A percentile compares a stretch with the other conserved stretches of the same genome.
phyloP scores from a whole-genome alignment of 2,888 invertebrate genomes.

The Priapulus caudatus region DNA sequence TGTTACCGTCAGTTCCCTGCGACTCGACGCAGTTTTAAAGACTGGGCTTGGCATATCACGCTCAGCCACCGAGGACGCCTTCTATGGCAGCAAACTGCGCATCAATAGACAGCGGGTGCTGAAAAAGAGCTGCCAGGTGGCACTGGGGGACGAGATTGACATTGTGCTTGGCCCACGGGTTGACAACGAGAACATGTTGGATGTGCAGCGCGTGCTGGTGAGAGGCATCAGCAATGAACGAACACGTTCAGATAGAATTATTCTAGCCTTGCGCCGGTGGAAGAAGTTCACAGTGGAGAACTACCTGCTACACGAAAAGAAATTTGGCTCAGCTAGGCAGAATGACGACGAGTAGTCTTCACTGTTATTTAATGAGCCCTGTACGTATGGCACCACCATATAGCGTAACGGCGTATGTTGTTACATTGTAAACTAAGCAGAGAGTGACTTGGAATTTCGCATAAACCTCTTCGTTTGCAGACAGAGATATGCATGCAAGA shows the following conservation, averaged over 20 bases:
- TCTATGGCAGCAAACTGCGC: constrained; percentile 67
- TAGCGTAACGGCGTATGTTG: too few relatives aligned
- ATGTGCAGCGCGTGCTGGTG: constrained; percentile 24
- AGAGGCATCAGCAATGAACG: neutral
- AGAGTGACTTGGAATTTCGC: too few relatives aligned
- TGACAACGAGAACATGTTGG: constrained; percentile 54
- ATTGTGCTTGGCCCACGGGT: constrained; percentile 54
- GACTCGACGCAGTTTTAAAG: constrained; percentile 58
- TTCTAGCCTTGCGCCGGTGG: neutral
- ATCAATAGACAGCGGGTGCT: constrained; percentile 60
- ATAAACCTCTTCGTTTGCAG: too few relatives aligned
- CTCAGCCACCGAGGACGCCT: constrained; percentile 64
- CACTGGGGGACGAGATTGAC: constrained; percentile 63
- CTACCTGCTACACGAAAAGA: neutral
- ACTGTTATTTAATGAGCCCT: too few relatives aligned
- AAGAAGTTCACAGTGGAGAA: neutral
- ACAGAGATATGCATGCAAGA: too few relatives aligned
- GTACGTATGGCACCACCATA: too few relatives aligned
- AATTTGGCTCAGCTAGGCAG: too few relatives aligned
- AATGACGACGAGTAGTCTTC: too few relatives aligned
- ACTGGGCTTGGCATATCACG: constrained; percentile 53
- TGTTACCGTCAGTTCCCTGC: constrained; percentile 51
- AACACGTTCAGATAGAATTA: neutral
- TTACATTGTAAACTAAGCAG: too few relatives aligned
- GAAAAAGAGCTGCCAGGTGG: constrained; percentile 60